Evolutionary conservation across 2,113 vertebrate genomes (phyloP), one percentile per base, ranked within the genome.

Genomic region (Gnathonemus echidnorhynchus): DNA sequence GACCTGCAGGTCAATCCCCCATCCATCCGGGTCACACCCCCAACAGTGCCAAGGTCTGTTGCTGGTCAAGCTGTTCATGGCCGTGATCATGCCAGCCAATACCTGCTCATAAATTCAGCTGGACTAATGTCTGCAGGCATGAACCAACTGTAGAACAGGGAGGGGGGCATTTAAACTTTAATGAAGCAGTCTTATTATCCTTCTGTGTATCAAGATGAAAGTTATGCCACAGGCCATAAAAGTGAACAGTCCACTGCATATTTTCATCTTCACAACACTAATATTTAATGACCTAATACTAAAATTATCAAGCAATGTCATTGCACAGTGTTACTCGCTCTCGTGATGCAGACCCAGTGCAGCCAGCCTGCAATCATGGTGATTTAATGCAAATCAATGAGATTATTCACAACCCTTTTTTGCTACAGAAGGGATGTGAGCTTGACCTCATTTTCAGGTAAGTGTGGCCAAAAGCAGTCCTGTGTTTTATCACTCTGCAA

Each of bases 201-300:
- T 46, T 46, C 42, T n/a, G 35, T n/a, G 39, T 46, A 45, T 85
- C 39, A 24, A 85, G 83, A 85, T 48, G 45, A 85, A 85, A 85
- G 42, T 9, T 85, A 85, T n/a, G 39, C 83, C 83, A 21, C 83
- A 48, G 42, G 45, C 83, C 35, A 85, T 48, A 24, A 85, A 85
- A 85, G 83, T 85, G 45, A 85, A 85, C 35, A 48, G 45, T 80
- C 31, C 74, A 85, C 42, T 85, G 45, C 45, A 85, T 46, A 85
- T 85, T 85, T 45, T 48, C 83, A 85, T 85, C 45, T n/a, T 85
- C 48, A 46, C 83, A 46, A 48, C 83, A 85, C 42, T 48, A 85
- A 85, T 46, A 85, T 48, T 85, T 85, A 85, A 85, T 85, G 17
- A 48, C 42, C 83, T 85, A 85, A 85, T 85, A 85, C 83, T 85